Evolutionary conservation across 2,797 vertebrate genomes (phyloP), one percentile per base, ranked within the genome.

Genomic region (Hirundo rustica): DNA sequence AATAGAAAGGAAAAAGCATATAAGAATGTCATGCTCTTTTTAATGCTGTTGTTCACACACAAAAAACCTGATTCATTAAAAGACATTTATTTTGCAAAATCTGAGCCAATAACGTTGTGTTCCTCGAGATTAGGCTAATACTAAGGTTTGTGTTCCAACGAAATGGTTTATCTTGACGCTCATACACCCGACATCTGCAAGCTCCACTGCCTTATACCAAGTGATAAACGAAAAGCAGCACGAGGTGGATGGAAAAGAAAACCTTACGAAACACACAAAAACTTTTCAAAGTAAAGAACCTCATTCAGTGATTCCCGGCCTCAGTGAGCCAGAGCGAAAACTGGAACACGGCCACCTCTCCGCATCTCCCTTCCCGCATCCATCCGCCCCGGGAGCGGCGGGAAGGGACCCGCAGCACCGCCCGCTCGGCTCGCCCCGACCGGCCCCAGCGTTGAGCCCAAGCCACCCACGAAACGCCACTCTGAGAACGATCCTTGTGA

Each of bases 301-400:
- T 16, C n/a, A 2, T 13, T 11, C n/a, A 2, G 74, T 1, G 26
- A 21, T 29, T 25, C 18, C 27, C 16, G 13, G 68, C 29, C 7
- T 9, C 55, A 8, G 3, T 0, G 48, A 23, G 29, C 5, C 40
- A 11, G 13, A 19, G 18, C 2, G 2, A 32, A 1, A 34, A 5
- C 7, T 1, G 30, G 22, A 14, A 48, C 1, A 7, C 13, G 3
- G n/a, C 7, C 16, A 16, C 11, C 30, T 17, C 57, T 9, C 2
- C 5, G 0, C 3, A 12, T 0, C 40, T 13, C n/a, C 23, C 16
- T 15, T 7, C 20, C 57, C 8, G 4, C 70, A 5, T 0, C 21
- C 47, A 8, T 1, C 9, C 2, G 0, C 13, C 1, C 25, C 5
- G 32, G 8, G 19, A 23, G 34, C 5, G 22, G 29, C 29, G 8